These are phyloP conservation scores for Goniozus legneri DNA, from an alignment of 1,140 invertebrate species.

Conservation along the genomic window DNA sequence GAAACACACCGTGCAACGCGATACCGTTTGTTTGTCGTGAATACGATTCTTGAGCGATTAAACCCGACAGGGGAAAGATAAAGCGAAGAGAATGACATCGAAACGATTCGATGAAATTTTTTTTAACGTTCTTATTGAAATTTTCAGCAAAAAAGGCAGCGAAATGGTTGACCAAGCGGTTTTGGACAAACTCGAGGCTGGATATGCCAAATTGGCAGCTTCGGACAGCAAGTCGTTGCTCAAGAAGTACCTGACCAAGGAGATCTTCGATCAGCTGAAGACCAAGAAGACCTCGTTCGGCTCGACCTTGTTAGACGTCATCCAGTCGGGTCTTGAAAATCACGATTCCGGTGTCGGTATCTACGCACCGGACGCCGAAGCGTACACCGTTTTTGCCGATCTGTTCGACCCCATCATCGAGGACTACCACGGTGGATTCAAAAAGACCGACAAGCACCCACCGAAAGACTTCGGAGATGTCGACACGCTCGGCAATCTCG, in stretches of 20 bases:
- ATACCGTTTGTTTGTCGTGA: no score
- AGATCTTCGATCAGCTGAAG: slow-evolving; percentile 87
- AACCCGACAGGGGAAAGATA: no score
- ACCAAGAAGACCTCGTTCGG: slow-evolving; percentile 88
- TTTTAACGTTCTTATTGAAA: background rate
- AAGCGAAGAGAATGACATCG: background rate
- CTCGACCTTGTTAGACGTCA: slow-evolving; percentile 84
- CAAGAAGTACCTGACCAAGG: slow-evolving; percentile 90
- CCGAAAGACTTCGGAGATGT: slow-evolving; percentile 91
- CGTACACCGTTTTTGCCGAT: slow-evolving; percentile 85
- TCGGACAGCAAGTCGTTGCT: slow-evolving; percentile 91
- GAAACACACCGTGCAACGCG: no score
- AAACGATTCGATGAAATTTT: background rate
- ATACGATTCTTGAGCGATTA: no score
- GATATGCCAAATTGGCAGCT: slow-evolving; percentile 80
- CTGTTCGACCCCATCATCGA: slow-evolving; percentile 96
- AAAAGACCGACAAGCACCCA: slow-evolving; percentile 90
- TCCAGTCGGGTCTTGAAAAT: slow-evolving; percentile 89
- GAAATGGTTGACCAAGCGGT: slow-evolving; percentile 84
- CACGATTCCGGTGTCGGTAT: slow-evolving; percentile 89
- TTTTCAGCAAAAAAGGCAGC: slow-evolving; percentile 62
- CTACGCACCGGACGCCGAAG: slow-evolving; percentile 92
- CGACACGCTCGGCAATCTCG: slow-evolving; percentile 82
- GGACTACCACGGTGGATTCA: slow-evolving; percentile 93
- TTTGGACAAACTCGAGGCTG: slow-evolving; percentile 85